Base-by-base conservation (phyloP, 2,888 invertebrate genomes). In the Ephialtes manifestator region DNA sequence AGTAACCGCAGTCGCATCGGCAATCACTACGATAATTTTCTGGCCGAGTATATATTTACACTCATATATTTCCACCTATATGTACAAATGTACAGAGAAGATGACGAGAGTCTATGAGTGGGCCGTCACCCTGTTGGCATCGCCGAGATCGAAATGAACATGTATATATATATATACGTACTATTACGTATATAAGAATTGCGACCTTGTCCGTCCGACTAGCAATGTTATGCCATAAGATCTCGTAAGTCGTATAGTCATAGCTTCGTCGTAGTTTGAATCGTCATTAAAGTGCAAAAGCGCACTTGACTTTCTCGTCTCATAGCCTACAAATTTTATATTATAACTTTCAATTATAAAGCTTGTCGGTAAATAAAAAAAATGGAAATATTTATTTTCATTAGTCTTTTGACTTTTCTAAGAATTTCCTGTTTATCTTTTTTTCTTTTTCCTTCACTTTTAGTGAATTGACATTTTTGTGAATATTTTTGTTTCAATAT, bases 221-320 rank as follows among this genome's bases (percentile, higher is more conserved):
- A 71, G 71, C 65, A 67, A 58, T 77, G 48, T 8, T 20, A 46
- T 76, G 71, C 55, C 46, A 35, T 65, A 60, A 58, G 72, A 75
- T 31, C 20, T 76, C 76, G 58, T 28, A n/a, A 13, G 55, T 55
- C 15, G 13, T 31, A 60, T 60, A 60, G 28, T 18, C 0, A 13
- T 35, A 13, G 13, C 60, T 20, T 43, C 46, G 58, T n/a, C 63
- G 63, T 35, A 63, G 65, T 65, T 13, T 13, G 35, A 74, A 20
- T 20, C 43, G 18, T 81, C 75, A 46, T 76, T 70, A 63, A 48
- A 60, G 71, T 58, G 48, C 63, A 63, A 67, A 78, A 43, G 78
- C 71, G 77, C 55, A 65, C 67, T 83, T 83, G 70, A 20, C 71
- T 65, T 82, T 71, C 77, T 77, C 60, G 24, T 60, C 31, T 60